Evolutionary conservation across 2,888 invertebrate species (phyloP), one percentile per base, ranked within the genome.

Genomic region (Oegoconia quadripuncta): DNA sequence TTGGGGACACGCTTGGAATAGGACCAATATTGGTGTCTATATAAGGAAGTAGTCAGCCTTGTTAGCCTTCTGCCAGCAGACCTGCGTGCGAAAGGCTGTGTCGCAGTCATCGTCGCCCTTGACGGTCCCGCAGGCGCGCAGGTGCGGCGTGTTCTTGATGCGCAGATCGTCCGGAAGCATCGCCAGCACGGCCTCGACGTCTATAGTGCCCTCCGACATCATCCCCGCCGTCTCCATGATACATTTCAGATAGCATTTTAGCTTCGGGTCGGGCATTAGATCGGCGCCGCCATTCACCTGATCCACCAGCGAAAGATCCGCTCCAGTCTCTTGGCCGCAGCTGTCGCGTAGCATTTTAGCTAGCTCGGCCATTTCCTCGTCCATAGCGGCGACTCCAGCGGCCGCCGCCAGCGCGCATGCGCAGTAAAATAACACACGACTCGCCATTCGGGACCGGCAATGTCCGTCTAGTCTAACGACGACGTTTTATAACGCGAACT

Each of bases 141-240:
- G 39, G 3, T 34, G 13, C 0, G 44, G 50, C 43, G 60, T 80
- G 50, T 64, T 71, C 47, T 60, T 67, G 20, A 18, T 44, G 14
- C 62, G 59, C 49, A 82, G 36, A 20, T 59, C 68, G 5, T 74
- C 73, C 0, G 80, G 82, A 46, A 86, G 54, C 50, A 86, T 48
- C 14, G 74, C 75, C 28, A 86, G 48, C 37, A 81, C 74, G 1
- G 80, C 73, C 22, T 84, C 86, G 32, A 82, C 60, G 50, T 86
- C 80, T 44, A 86, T 65, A 12, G 42, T 58, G 18, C 82, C 86
- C 3, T 73, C 82, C 1, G 65, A 40, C 61, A 83, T 46, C 81
- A 86, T 82, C 29, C 86, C 86, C 1, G 80, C 77, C 16, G 77
- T 82, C 64, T 84, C 86, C 86, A 86, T 81, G 13, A 72, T 61